Conservation (phyloP, 2,888 invertebrate genomes). For the Xylophagus ater region DNA sequence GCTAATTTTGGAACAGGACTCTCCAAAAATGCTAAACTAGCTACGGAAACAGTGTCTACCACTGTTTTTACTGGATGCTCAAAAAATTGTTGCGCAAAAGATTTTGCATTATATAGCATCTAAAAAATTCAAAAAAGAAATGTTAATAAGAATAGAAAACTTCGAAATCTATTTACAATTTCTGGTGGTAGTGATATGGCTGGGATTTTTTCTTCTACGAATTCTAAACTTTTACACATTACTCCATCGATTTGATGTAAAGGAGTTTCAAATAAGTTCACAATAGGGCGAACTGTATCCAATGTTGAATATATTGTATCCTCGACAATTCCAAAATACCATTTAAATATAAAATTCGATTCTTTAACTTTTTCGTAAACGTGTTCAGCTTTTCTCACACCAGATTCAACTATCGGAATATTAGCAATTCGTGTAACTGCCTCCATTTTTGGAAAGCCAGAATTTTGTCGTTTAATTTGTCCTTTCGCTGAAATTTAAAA, state of each 20-base stretch:
- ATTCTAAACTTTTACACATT: constrained; percentile 72
- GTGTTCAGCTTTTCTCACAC: constrained; percentile 61
- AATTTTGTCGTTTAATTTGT: constrained; percentile 18
- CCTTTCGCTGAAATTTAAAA: constrained; percentile 9
- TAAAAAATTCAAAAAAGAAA: no score
- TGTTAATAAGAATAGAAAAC: no score
- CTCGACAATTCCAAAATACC: constrained; percentile 68
- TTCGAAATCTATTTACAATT: constrained; percentile 61
- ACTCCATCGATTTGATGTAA: constrained; percentile 60
- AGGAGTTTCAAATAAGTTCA: constrained; percentile 60
- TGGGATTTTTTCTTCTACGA: constrained; percentile 74
- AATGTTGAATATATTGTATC: constrained; percentile 59
- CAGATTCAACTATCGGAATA: constrained; percentile 72
- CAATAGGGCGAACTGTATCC: constrained; percentile 62
- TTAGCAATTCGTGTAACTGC: constrained; percentile 63
- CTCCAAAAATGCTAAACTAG: constrained; percentile 56
- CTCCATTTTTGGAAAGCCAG: constrained; percentile 47
- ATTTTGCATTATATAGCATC: no score
- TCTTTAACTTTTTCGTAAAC: constrained; percentile 70
- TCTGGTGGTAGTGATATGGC: constrained; percentile 74
- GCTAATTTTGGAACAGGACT: constrained; percentile 63
- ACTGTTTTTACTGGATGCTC: no score
- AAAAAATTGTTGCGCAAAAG: no score
- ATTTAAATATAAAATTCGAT: constrained; percentile 56
- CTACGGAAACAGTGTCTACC: no score